Conservation (phyloP, 2,113 vertebrate species). For the Menura novaehollandiae region DNA sequence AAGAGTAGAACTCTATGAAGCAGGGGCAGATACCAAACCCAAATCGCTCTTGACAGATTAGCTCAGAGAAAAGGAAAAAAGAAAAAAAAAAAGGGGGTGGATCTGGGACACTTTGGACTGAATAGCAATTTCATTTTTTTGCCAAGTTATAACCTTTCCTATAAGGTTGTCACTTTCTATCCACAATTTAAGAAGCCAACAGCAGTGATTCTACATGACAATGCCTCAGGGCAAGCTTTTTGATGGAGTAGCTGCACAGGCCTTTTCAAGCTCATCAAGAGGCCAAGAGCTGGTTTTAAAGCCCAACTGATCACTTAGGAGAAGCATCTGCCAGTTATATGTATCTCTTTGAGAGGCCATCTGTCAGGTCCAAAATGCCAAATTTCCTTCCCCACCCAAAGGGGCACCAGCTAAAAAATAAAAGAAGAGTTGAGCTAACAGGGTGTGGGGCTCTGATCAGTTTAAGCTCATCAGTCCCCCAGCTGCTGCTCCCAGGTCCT, state of each 20-base stretch:
- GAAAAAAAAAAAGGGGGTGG: accelerated
- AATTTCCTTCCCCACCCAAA: neutral
- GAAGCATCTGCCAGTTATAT: conserved; percentile 19
- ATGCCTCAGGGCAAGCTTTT: conserved; percentile 34
- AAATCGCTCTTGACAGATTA: neutral
- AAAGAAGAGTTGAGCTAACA: neutral
- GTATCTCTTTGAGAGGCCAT: conserved; percentile 21
- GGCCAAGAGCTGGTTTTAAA: neutral
- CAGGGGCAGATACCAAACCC: neutral
- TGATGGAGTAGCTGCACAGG: neutral
- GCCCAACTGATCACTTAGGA: neutral
- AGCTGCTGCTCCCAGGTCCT: neutral
- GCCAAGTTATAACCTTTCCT: neutral
- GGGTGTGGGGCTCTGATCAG: neutral
- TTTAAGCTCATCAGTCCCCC: neutral
- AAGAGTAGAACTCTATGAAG: neutral
- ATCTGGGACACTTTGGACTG: neutral
- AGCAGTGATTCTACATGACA: conserved; percentile 43
- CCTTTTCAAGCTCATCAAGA: conserved; percentile 26
- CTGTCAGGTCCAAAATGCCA: conserved; percentile 23
- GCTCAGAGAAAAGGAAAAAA: accelerated
- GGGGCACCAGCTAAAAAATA: neutral
- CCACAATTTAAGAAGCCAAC: neutral
- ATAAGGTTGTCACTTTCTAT: neutral
- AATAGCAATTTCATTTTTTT: neutral